Conservation (phyloP, 2,113 vertebrate genomes). For the Myotis yumanensis region DNA sequence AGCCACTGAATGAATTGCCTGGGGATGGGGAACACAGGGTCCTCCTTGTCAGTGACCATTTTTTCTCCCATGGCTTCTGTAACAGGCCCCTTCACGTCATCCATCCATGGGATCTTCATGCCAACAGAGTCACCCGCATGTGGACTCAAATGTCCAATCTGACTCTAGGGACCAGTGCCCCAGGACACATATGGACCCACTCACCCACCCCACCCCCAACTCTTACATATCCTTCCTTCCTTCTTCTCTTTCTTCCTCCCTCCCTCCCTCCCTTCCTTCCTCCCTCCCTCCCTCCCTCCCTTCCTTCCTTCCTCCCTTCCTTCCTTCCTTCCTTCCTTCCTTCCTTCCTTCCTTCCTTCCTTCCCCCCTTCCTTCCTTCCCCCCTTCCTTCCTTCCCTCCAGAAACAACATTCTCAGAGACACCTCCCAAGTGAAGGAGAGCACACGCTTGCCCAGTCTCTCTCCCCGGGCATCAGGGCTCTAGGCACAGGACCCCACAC, state of each 20-base stretch:
- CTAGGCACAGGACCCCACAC: background rate
- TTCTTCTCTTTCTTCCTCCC: background rate
- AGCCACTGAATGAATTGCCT: background rate
- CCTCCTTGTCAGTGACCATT: background rate
- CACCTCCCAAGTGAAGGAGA: background rate
- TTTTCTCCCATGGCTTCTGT: background rate
- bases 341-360: background rate
- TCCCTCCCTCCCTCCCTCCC: background rate
- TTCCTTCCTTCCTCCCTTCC: background rate
- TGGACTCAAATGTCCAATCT: background rate
- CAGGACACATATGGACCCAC: fast-evolving
- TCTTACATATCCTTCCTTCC: background rate
- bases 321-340: too few relatives aligned
- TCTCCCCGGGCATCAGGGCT: background rate
- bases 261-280: too few relatives aligned
- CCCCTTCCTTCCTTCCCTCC: background rate
- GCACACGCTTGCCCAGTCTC: fast-evolving
- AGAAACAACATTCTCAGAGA: background rate
- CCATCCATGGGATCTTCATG: too few relatives aligned
- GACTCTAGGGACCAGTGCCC: background rate
- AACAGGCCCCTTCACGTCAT: too few relatives aligned
- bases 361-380: background rate
- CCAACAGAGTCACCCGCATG: background rate
- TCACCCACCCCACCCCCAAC: fast-evolving
- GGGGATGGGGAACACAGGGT: background rate